Percentiles rank a stretch among this genome's conserved stretches.
Conservation (phyloP, 2,888 invertebrate species). For the Limnephilus lunatus region DNA sequence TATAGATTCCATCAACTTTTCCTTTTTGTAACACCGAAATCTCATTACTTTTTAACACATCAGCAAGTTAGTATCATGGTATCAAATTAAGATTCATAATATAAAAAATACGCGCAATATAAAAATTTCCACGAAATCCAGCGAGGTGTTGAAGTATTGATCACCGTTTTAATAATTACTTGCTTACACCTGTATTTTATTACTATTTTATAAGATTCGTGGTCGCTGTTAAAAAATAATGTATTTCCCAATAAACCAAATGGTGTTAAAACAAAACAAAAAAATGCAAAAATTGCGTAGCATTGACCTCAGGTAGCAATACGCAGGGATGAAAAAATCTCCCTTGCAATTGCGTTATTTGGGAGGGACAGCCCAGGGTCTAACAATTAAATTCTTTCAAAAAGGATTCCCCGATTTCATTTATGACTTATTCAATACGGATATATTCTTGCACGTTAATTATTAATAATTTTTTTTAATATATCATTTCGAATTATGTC, state of each 20-base stretch:
- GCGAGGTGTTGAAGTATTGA: neutral
- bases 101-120: neutral
- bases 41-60: neutral
- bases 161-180: slow-evolving; percentile 4
- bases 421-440: neutral
- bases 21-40: neutral
- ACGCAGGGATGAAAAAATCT: neutral
- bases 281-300: neutral
- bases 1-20: neutral
- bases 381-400: neutral
- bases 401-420: neutral
- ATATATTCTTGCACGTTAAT: neutral
- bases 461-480: neutral
- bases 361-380: neutral
- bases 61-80: neutral
- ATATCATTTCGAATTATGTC: neutral
- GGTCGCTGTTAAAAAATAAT: neutral
- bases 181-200: neutral
- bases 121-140: neutral
- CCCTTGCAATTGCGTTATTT: neutral
- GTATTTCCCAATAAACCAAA: neutral
- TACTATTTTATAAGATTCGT: neutral
- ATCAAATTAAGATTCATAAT: neutral
- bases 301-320: slow-evolving; percentile 3
- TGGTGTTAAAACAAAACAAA: too few relatives aligned